Evolutionary conservation across 2,113 vertebrate genomes (phyloP).

Genomic region (Silurus asotus): DNA sequence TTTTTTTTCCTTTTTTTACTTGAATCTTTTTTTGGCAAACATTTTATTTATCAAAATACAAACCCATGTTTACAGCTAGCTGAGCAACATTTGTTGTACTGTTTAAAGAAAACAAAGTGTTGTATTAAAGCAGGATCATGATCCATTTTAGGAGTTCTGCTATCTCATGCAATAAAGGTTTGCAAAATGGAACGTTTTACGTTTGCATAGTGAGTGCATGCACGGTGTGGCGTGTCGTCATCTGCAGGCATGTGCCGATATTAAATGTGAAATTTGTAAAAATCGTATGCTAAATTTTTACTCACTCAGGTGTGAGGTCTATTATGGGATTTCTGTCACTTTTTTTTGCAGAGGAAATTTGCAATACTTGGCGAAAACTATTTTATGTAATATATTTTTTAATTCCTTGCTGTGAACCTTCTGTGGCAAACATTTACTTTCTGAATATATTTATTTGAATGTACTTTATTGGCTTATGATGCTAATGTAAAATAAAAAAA

Average conservation of each 20-base stretch:
- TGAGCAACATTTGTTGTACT: constrained; percentile 16
- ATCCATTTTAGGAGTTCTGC: constrained; percentile 31
- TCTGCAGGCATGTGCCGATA: constrained; percentile 25
- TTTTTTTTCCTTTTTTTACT: constrained; percentile 10
- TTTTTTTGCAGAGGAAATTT: not conserved
- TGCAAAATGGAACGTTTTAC: constrained; percentile 22
- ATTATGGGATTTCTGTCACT: not conserved
- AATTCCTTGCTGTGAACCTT: not conserved
- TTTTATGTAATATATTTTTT: too few relatives aligned
- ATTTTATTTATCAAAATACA: constrained; percentile 29
- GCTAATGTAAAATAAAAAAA: not conserved
- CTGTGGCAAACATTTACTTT: not conserved
- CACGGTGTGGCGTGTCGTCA: not conserved
- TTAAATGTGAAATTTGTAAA: not conserved
- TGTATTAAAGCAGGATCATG: constrained; percentile 27
- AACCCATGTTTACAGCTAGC: constrained; percentile 5
- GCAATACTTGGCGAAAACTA: not conserved
- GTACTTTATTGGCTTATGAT: not conserved
- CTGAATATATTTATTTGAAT: not conserved
- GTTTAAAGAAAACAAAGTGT: constrained; percentile 8
- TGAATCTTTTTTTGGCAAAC: constrained; percentile 28
- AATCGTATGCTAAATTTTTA: not conserved
- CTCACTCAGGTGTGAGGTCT: not conserved
- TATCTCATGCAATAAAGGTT: constrained; percentile 48
- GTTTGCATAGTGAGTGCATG: constrained; percentile 27